Percentiles rank a stretch among this genome's conserved stretches.
phyloP scores from a whole-genome alignment of 2,113 vertebrate genomes.

The Plestiodon gilberti region DNA sequence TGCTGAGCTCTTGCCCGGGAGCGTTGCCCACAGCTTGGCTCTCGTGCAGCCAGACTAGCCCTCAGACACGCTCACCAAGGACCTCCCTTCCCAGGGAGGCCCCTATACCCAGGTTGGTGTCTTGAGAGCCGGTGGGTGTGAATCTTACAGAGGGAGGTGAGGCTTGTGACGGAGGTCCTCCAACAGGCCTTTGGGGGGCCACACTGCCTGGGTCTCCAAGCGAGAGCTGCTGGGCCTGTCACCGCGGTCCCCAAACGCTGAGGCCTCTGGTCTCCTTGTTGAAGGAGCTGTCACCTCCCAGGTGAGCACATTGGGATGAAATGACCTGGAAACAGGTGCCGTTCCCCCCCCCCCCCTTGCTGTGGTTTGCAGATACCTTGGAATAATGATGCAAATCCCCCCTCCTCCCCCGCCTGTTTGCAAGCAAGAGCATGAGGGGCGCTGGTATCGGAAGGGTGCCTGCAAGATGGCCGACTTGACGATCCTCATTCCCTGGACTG shows the following conservation, averaged over 20 bases:
- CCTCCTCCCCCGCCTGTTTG: constrained; percentile 32
- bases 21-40: neutral
- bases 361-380: constrained; percentile 72
- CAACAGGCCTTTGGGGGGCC: neutral
- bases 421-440: neutral
- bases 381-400: constrained; percentile 77
- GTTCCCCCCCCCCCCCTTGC: constrained; percentile 68
- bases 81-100: neutral
- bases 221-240: constrained; percentile 9
- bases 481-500: neutral
- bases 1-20: too few species aligned
- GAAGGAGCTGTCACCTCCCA: constrained; percentile 83
- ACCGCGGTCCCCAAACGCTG: constrained; percentile 45
- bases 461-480: neutral
- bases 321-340: constrained; percentile 83
- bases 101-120: neutral
- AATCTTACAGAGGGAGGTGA: too few species aligned
- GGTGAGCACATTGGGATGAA: constrained; percentile 82
- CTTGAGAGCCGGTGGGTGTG: neutral
- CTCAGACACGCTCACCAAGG: neutral
- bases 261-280: constrained; percentile 71
- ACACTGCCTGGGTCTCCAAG: neutral
- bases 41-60: accelerated
- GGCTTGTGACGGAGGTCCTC: neutral
- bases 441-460: neutral